Evolutionary conservation across 2,888 invertebrate genomes (phyloP).

Genomic region (Sesia bembeciformis): DNA sequence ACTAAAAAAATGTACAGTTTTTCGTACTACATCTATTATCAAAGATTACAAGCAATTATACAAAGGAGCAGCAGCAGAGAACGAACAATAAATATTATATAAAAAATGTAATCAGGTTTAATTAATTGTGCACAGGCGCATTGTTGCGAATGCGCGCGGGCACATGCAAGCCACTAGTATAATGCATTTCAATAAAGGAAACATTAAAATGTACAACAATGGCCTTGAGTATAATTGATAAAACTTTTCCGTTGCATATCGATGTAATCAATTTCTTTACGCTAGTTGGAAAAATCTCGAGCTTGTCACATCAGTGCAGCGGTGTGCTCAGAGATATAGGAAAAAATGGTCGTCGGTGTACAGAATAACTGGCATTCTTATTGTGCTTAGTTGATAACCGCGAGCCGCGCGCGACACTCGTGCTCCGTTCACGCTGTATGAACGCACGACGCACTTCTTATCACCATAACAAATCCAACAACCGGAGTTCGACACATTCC

Average conservation of each 20-base stretch:
- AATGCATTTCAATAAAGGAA: too few relatives aligned
- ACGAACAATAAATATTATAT: too few relatives aligned
- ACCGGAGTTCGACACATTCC: constrained; percentile 5
- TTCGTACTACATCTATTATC: too few relatives aligned
- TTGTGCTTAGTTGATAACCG: constrained; percentile 64
- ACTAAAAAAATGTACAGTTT: too few relatives aligned
- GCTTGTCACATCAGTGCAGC: constrained; percentile 1
- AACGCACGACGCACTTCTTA: constrained; percentile 17
- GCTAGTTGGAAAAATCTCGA: background rate
- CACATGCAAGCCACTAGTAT: too few relatives aligned
- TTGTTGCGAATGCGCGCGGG: too few relatives aligned
- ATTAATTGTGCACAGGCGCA: too few relatives aligned
- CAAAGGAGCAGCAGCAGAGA: too few relatives aligned
- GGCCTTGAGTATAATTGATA: background rate
- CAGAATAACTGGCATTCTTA: constrained; percentile 46
- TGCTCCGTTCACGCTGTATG: constrained; percentile 17
- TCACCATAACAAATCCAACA: constrained; percentile 8
- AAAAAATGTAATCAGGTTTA: too few relatives aligned
- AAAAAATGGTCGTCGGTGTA: constrained; percentile 32
- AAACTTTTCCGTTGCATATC: background rate
- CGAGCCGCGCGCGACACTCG: constrained; percentile 48
- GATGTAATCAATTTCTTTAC: background rate
- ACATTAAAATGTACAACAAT: background rate
- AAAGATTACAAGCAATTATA: too few relatives aligned
- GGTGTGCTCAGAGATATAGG: constrained; percentile 21